Conservation (phyloP, 1,140 invertebrate species). For the Ditylenchus dipsaci region DNA sequence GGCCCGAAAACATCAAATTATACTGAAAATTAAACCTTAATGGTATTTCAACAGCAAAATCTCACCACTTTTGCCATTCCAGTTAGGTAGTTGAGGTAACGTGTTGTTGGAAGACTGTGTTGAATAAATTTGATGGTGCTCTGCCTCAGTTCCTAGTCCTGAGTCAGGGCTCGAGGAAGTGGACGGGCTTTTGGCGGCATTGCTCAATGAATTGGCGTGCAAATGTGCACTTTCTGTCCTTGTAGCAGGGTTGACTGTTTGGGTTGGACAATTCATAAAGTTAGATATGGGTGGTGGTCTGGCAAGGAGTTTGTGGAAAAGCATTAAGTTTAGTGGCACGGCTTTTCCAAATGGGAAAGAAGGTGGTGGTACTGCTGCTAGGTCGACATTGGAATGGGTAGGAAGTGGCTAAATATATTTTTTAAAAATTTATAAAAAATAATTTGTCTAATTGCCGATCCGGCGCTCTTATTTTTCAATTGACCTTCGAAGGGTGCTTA, state of each 20-base stretch:
- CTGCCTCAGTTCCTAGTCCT: not conserved
- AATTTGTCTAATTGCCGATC: no score
- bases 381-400: not conserved
- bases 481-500: no score
- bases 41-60: no score
- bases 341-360: not conserved
- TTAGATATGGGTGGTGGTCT: not conserved
- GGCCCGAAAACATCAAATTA: no score
- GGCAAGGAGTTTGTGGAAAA: not conserved
- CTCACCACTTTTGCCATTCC: no score
- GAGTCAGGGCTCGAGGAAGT: constrained; percentile 6
- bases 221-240: not conserved
- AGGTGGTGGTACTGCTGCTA: not conserved
- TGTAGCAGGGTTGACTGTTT: not conserved
- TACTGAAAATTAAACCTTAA: no score
- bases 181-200: constrained; percentile 1
- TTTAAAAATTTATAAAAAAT: no score
- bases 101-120: not conserved
- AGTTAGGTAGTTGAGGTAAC: no score
- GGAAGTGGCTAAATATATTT: not conserved
- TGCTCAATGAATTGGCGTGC: not conserved
- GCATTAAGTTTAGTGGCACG: not conserved
- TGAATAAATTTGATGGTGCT: not conserved
- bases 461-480: no score
- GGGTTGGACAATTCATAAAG: no score